These are phyloP conservation scores for Champsocephalus esox DNA, from an alignment of 2,797 vertebrate species.

Conservation along the genomic window DNA sequence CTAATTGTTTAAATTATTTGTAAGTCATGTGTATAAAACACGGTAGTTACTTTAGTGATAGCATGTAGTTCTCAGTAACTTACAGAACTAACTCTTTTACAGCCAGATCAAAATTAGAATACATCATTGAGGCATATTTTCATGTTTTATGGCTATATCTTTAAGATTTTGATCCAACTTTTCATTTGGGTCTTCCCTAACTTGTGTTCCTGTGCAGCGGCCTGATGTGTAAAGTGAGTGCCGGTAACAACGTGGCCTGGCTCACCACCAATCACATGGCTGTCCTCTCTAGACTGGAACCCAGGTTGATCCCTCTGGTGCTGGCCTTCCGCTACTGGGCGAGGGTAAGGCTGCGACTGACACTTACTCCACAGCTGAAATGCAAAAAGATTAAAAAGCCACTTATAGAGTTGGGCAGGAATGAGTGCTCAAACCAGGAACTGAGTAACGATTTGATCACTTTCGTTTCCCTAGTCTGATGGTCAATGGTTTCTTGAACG, in stretches of 20 bases:
- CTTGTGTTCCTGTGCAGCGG: conserved; percentile 82
- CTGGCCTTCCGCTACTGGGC: conserved; percentile 98
- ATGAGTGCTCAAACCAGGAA: no score
- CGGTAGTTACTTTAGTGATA: neutral
- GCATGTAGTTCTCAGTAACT: neutral
- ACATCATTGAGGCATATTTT: no score
- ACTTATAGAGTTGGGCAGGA: no score
- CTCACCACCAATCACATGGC: conserved; percentile 97
- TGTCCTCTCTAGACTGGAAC: conserved; percentile 91
- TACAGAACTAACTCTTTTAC: no score
- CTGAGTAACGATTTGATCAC: no score
- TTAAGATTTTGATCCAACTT: neutral
- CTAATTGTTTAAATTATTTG: neutral
- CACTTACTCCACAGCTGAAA: neutral
- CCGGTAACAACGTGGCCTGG: conserved; percentile 96
- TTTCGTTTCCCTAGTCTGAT: no score
- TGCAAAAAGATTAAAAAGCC: neutral
- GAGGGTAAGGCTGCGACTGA: conserved; percentile 83
- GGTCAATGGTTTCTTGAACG: no score
- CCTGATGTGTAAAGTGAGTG: conserved; percentile 95
- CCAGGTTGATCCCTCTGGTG: conserved; percentile 92
- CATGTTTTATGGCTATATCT: no score
- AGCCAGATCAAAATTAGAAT: no score
- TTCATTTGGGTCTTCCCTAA: neutral
- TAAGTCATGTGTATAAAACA: neutral